Evolutionary conservation across 2,113 vertebrate species (phyloP).

Genomic region (Eptatretus burgeri): DNA sequence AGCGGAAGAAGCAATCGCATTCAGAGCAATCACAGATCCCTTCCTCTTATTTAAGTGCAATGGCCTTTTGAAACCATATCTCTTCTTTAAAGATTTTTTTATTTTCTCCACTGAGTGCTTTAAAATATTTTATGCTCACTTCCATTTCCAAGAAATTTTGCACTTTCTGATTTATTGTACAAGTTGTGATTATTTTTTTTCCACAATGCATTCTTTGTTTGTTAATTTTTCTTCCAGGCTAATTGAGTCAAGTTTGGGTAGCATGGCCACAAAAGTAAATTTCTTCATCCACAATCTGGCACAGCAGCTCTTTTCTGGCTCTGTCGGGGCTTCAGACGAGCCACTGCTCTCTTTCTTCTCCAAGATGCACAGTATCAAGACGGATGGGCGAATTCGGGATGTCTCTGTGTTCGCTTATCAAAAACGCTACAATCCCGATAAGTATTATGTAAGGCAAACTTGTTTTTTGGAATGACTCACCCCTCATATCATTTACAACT

Average conservation of each 20-base stretch:
- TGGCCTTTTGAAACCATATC: no score
- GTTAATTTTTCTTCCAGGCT: slow-evolving; percentile 22
- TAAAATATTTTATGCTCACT: background rate
- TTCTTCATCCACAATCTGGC: slow-evolving; percentile 98
- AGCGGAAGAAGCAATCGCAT: no score
- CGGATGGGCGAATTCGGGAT: slow-evolving; percentile 57
- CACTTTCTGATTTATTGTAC: background rate
- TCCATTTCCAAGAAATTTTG: background rate
- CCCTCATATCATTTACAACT: no score
- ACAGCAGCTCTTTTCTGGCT: slow-evolving; percentile 66
- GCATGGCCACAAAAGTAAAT: slow-evolving; percentile 90
- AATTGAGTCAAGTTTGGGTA: slow-evolving; percentile 85
- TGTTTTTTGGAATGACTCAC: no score
- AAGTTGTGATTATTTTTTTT: background rate
- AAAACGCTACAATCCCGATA: slow-evolving; percentile 93
- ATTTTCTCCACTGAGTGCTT: no score
- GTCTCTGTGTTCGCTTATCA: slow-evolving; percentile 78
- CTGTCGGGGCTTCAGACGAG: slow-evolving; percentile 55
- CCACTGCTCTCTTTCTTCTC: slow-evolving; percentile 78
- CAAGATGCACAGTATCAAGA: slow-evolving; percentile 59
- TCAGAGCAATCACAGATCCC: no score
- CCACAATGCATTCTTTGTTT: background rate
- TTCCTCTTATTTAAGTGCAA: no score
- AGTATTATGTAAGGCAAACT: slow-evolving; percentile 52
- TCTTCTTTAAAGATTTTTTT: no score